Evolutionary conservation across 2,113 vertebrate species (phyloP), one percentile per base, ranked within the genome.

Genomic region (Cryptomyrus ogoouensis): DNA sequence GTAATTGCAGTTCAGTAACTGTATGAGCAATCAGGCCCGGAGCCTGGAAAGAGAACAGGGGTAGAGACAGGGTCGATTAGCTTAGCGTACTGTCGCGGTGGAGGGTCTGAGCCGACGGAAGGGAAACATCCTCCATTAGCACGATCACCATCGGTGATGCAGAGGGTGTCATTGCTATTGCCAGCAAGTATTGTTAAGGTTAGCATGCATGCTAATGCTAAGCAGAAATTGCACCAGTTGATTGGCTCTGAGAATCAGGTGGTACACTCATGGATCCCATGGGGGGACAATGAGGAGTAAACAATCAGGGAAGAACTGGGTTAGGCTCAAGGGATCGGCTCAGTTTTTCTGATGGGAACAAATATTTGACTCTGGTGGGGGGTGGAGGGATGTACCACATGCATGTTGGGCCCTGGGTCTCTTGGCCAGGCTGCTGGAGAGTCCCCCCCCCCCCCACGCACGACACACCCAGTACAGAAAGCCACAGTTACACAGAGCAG

Each of bases 1-100:
- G 89, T 89, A 83, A 89, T 89, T n/a, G 49, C 77, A 83, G 70
- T 39, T 89, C 3, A 52, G 47, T 89, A 21, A 50, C 58, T 31
- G 42, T 9, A 46, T 83, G 31, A 21, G 50, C n/a, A 46, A 17
- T 62, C 39, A 13, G 52, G 44, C 52, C 77, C 42, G 2, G 6
- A 39, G 52, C 35, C 80, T 46, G 24, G 92, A 58, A 27, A 31
- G 24, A 35, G 47, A 87, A 70, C 10, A 1, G n/a, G 49, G 17
- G 47, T 27, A 39, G 83, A 84, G 42, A 47, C 56, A 53, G 39
- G 52, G 44, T 2, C 85, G 90, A 70, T 89, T 90, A 46, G 53
- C 83, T 42, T 62, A 42, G 24, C 80, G 7, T 52, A 47, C 31
- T n/a, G 39, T 44, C n/a, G 19, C n/a, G 53, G 53, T 27, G 62